These are phyloP conservation scores for Upupa epops DNA, from an alignment of 2,113 vertebrate genomes.

Conservation along the genomic window DNA sequence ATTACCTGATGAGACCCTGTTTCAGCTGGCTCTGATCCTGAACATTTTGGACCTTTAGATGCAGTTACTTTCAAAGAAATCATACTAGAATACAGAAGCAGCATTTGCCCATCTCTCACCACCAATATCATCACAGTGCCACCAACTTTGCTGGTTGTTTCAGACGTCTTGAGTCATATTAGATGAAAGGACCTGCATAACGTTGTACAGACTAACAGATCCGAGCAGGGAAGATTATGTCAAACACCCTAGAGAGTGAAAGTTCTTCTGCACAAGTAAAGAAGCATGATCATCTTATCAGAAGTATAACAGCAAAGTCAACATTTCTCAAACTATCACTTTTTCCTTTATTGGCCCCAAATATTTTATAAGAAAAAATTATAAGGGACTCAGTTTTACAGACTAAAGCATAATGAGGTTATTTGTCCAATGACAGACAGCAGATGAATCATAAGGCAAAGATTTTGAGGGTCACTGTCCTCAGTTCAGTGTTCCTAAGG, in stretches of 20 bases:
- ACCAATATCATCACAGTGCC: neutral
- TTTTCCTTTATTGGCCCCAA: neutral
- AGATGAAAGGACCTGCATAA: neutral
- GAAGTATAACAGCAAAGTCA: neutral
- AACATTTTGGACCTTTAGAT: neutral
- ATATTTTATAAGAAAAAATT: neutral
- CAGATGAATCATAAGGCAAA: fast-evolving
- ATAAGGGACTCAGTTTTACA: neutral
- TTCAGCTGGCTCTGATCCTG: neutral
- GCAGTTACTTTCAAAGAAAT: neutral
- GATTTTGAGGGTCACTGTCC: neutral
- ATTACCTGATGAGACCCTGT: neutral
- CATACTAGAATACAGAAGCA: neutral
- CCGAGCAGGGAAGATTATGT: neutral
- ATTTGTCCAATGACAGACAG: neutral
- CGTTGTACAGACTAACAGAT: neutral
- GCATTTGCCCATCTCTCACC: neutral
- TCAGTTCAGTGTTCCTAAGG: neutral
- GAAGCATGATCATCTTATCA: neutral
- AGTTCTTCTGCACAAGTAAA: neutral
- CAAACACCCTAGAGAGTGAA: neutral
- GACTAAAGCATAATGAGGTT: neutral
- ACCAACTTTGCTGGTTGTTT: neutral
- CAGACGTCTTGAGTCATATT: neutral
- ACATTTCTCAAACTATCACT: fast-evolving